phyloP scores from a whole-genome alignment of 2,113 vertebrate genomes.

The Dasyurus viverrinus region DNA sequence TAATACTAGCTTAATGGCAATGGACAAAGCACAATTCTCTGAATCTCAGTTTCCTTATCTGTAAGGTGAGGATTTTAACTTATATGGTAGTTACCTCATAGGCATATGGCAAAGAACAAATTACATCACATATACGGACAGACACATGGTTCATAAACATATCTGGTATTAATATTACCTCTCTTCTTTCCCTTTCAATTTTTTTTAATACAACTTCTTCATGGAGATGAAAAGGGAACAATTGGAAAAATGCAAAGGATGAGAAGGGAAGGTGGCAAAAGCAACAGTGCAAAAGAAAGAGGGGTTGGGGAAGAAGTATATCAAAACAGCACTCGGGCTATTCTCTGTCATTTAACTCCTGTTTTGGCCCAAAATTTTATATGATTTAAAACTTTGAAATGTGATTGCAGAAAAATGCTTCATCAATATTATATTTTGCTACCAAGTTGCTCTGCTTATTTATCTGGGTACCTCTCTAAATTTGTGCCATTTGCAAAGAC shows the following conservation, averaged over 20 bases:
- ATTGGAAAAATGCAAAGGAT: not conserved
- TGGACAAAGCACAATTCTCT: not conserved
- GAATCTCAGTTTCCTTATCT: not conserved
- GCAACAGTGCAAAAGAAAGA: not conserved
- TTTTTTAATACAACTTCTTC: not conserved
- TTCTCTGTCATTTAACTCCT: not conserved
- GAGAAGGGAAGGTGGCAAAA: not conserved
- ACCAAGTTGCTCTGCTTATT: constrained; percentile 15
- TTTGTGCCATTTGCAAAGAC: not conserved
- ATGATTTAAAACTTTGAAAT: not conserved
- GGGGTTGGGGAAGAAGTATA: not conserved
- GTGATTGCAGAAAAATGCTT: not conserved
- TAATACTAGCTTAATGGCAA: not conserved
- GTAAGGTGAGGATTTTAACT: not conserved
- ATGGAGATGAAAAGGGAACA: not conserved
- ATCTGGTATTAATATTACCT: not conserved
- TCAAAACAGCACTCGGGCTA: constrained; percentile 15
- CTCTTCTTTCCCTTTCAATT: not conserved
- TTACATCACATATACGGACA: not conserved
- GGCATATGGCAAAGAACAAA: not conserved
- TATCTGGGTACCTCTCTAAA: constrained; percentile 38
- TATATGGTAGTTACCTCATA: not conserved
- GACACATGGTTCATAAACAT: not conserved
- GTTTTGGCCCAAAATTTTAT: not conserved
- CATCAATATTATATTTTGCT: constrained; percentile 30